Percentiles rank a stretch among this genome's conserved stretches.
Conservation (phyloP, 2,888 invertebrate species). For the Megamerina dolium region DNA sequence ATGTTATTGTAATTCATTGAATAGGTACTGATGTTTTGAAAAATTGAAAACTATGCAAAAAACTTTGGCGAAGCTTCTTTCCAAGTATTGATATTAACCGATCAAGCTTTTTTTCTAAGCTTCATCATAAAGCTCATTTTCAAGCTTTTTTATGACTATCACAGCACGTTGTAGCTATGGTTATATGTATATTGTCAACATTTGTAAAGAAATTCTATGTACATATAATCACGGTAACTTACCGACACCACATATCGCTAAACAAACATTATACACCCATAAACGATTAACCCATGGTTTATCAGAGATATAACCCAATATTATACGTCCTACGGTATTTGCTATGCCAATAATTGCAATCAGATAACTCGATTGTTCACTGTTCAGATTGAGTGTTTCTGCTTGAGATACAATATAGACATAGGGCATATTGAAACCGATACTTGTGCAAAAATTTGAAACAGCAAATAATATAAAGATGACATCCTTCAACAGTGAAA, state of each 20-base stretch:
- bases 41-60: no score
- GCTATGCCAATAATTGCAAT: constrained; percentile 78
- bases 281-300: constrained; percentile 88
- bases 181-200: no score
- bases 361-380: constrained; percentile 61
- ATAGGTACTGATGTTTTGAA: not conserved
- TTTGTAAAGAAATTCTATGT: no score
- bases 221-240: constrained; percentile 50
- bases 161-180: no score
- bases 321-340: constrained; percentile 82
- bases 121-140: no score
- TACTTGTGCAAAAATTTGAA: constrained; percentile 83
- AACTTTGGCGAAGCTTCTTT: no score
- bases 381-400: constrained; percentile 54
- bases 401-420: constrained; percentile 77
- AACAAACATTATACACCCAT: constrained; percentile 79
- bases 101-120: no score
- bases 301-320: constrained; percentile 81
- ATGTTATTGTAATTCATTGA: not conserved
- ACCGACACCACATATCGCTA: constrained; percentile 84
- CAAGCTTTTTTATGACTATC: no score
- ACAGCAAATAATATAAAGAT: constrained; percentile 84
- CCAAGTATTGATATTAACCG: no score
- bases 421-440: constrained; percentile 92
- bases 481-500: constrained; percentile 74